These are phyloP conservation scores for Redunca redunca DNA, from an alignment of 2,113 vertebrate species.

Conservation along the genomic window DNA sequence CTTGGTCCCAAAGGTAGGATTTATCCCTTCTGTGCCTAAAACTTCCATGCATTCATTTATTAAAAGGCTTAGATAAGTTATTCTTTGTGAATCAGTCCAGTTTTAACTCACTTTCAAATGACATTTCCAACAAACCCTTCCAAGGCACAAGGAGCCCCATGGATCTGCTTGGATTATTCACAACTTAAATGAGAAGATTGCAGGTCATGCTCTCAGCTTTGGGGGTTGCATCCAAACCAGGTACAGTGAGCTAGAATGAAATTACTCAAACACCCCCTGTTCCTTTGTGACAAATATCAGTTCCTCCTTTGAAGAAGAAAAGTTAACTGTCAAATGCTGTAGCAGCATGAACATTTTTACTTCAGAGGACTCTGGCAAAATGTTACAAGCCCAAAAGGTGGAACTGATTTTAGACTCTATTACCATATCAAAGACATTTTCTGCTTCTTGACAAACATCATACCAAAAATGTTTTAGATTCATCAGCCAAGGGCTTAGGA, in stretches of 20 bases:
- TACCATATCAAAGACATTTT: slow-evolving; percentile 48
- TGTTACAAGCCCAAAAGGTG: neutral
- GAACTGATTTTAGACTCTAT: slow-evolving; percentile 48
- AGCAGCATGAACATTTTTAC: neutral
- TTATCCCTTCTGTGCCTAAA: neutral
- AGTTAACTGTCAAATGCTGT: neutral
- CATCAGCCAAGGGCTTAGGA: neutral
- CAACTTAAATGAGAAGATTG: neutral
- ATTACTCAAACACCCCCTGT: neutral
- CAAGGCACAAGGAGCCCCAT: neutral
- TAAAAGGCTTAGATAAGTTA: neutral
- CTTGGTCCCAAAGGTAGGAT: neutral
- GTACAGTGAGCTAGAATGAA: neutral
- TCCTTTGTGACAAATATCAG: neutral
- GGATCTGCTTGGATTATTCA: neutral
- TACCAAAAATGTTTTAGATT: slow-evolving; percentile 41
- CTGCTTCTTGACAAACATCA: slow-evolving; percentile 32
- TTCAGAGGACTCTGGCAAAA: slow-evolving; percentile 33
- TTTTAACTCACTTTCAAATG: neutral
- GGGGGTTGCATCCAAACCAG: neutral
- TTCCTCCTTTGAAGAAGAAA: neutral
- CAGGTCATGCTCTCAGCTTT: neutral
- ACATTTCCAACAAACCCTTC: neutral
- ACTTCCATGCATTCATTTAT: neutral
- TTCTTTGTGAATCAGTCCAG: neutral